These are phyloP conservation scores for Gonocerus acuteangulatus DNA, from an alignment of 2,888 invertebrate species.

Conservation along the genomic window DNA sequence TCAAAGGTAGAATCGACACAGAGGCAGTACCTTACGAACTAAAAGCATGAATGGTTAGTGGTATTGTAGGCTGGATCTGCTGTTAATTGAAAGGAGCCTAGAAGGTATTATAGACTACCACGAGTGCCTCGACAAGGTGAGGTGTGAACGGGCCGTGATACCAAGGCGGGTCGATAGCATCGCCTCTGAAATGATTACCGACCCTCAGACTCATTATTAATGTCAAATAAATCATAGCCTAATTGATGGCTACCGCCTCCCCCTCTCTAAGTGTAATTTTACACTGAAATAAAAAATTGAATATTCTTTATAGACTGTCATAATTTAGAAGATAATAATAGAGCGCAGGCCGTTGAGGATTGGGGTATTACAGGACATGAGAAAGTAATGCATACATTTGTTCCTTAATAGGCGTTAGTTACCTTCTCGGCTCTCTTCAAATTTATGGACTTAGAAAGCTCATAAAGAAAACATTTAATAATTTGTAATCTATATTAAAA, in stretches of 20 bases:
- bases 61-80: no score
- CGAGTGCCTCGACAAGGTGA: no score
- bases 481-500: background rate
- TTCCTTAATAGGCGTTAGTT: background rate
- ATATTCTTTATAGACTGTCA: background rate
- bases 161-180: no score
- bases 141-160: no score
- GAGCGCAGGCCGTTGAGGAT: background rate
- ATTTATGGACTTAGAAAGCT: background rate
- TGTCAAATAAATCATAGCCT: slow-evolving; percentile 1
- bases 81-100: no score
- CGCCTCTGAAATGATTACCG: background rate
- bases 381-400: background rate
- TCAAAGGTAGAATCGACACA: no score
- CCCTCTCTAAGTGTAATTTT: background rate
- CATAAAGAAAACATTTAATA: background rate
- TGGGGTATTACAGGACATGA: background rate
- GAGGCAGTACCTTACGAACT: no score
- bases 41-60: no score
- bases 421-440: background rate
- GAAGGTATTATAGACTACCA: no score
- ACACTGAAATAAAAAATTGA: slow-evolving; percentile 1
- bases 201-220: background rate
- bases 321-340: background rate
- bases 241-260: background rate